Base-by-base conservation (phyloP, 2,797 vertebrate genomes). In the Eidolon dupreanum region DNA sequence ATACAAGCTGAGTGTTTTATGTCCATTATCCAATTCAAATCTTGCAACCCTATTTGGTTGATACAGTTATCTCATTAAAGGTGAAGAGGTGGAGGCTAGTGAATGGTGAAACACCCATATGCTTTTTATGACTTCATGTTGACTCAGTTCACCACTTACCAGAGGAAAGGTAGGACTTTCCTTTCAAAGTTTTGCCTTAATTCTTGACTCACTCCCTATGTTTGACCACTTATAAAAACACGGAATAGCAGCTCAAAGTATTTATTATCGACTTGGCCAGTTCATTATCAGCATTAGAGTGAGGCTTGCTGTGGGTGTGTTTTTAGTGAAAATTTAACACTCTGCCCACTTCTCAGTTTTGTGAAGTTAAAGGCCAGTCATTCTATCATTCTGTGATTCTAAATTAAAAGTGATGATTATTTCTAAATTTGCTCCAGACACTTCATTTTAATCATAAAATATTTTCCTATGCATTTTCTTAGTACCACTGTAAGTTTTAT, bases 401-500 rank as follows among this genome's bases (percentile, higher is more conserved):
- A 73, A 73, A 53, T 66, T 95, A 89, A 20, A 93, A 87, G 63
- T 89, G 46, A 77, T 17, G 63, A 2, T 33, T 79, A 77, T 82
- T 90, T 77, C 38, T 86, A 46, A 59, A 88, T 73, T 90, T 88
- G n/a, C 46, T 90, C 95, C 22, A 41, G 49, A 91, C 83, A 55
- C 22, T 33, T 94, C 28, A 28, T 28, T 83, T 83, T 65, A 49
- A 26, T 79, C 15, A 5, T 31, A 13, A 20, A 73, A 33, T 31
- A 75, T 26, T 93, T 94, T 68, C n/a, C 43, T 12, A 6, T 75
- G 19, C 9, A 28, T 61, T 71, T 85, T 59, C 53, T 93, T 77
- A 84, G 61, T 10, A 46, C 38, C 8, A 9, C 17, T 79, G 5
- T 36, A 68, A 59, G 17, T 90, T 83, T 66, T 51, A 41, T 11